A percentile compares a stretch with the other conserved stretches of the same genome.
Evolutionary conservation across 2,113 vertebrate species (phyloP).

Genomic region (Miniopterus natalensis): DNA sequence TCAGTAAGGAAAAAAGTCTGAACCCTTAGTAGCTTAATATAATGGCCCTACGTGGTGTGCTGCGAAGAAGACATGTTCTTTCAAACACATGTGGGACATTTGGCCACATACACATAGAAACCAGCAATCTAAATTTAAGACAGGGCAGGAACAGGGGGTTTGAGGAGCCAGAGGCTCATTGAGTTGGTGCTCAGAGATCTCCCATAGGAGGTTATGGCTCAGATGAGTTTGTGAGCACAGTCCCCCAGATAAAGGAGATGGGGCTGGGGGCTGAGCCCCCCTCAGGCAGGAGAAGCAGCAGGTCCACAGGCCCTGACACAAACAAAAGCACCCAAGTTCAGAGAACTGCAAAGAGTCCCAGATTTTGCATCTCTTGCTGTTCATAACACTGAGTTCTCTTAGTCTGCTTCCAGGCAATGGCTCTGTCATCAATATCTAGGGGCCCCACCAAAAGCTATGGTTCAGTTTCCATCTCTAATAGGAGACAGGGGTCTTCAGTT

Average conservation of each 20-base stretch:
- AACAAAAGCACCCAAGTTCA: neutral
- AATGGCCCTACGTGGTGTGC: neutral
- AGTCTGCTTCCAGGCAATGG: neutral
- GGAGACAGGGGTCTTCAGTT: conserved; percentile 61
- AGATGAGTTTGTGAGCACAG: neutral
- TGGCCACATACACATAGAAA: neutral
- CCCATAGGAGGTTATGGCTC: neutral
- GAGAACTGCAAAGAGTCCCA: neutral
- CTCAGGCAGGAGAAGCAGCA: neutral
- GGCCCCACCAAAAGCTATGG: neutral
- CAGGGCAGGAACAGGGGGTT: neutral
- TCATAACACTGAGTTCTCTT: neutral
- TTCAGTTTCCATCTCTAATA: conserved; percentile 55
- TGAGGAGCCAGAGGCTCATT: neutral
- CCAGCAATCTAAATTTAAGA: neutral
- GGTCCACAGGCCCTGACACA: neutral
- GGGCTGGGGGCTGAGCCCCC: neutral
- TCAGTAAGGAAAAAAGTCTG: neutral
- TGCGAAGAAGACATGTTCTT: neutral
- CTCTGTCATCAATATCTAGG: conserved; percentile 32
- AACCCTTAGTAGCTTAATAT: neutral
- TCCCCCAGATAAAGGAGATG: neutral
- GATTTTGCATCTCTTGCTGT: neutral
- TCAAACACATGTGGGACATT: neutral
- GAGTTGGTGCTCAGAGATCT: neutral